Evolutionary conservation across 2,113 vertebrate genomes (phyloP).

Genomic region (Echinops telfairi): DNA sequence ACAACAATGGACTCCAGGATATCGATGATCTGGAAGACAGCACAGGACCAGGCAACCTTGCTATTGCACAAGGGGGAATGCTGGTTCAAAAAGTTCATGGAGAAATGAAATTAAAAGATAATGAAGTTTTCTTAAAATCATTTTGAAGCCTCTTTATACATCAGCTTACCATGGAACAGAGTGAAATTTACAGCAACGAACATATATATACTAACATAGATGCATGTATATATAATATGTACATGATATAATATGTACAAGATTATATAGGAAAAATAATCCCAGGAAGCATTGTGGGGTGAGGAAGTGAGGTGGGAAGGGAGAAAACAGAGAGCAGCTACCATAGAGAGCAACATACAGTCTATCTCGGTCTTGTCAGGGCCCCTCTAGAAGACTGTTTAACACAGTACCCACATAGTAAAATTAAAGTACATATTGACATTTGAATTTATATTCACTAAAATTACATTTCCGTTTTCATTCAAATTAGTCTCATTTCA

Average conservation of each 20-base stretch:
- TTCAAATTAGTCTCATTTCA: not conserved
- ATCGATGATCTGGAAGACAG: not conserved
- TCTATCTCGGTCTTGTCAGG: not conserved
- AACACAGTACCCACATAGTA: not conserved
- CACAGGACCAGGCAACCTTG: not conserved
- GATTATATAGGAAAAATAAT: not conserved
- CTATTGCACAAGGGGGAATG: not conserved
- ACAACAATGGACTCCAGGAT: too few relatives aligned
- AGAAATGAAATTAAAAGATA: too few relatives aligned
- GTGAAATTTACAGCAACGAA: not conserved
- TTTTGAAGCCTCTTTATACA: too few relatives aligned
- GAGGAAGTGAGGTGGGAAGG: not conserved
- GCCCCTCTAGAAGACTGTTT: not conserved
- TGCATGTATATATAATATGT: too few relatives aligned
- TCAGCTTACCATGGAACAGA: not conserved
- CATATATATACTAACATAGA: not conserved
- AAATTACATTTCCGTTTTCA: not conserved
- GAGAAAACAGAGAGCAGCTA: not conserved
- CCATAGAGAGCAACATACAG: not conserved
- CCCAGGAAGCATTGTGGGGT: not conserved
- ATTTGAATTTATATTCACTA: not conserved
- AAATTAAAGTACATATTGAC: not conserved
- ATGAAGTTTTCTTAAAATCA: too few relatives aligned
- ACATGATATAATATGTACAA: too few relatives aligned
- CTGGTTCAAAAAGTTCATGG: too few relatives aligned